Evolutionary conservation across 2,888 invertebrate species (phyloP), one percentile per base, ranked within the genome.

Genomic region (Tuberolachnus salignus): DNA sequence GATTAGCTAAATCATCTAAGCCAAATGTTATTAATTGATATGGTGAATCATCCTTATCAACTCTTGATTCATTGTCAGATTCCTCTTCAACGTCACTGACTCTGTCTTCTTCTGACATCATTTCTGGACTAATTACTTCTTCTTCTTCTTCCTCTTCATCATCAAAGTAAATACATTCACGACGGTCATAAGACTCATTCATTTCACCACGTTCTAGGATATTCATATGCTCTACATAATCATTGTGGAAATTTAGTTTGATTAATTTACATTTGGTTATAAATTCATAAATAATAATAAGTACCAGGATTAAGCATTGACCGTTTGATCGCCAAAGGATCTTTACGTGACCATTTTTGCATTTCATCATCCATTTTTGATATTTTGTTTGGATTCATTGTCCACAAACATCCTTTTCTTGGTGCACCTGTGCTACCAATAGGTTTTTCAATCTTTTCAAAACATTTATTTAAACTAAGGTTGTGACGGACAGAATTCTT

Each of bases 401-500:
- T 96, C 98, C 98, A 98, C 83, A 98, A 88, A 84, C 97, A 98
- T 21, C 94, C 90, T 88, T 88, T 87, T 73, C 84, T 81, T 34
- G 82, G 82, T 11, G 83, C 82, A 26, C 82, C 82, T 42, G 93
- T 86, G 93, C 93, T 82, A 94, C 89, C 86, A 0, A 93, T 92
- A 0, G 97, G 97, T 84, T 97, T 95, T 85, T 98, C 97, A 82
- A 98, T 97, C 86, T 98, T 98, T 85, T 97, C 97, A 86, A 98
- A 98, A 87, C 98, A 98, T 87, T 98, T 98, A 87, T 98, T 98
- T 83, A 98, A 87, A 83, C 97, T 97, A 83, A 98, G 88, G 87
- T 98, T 98, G 86, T 98, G 98, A 83, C 98, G 89, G 1, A 98
- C 98, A 4, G 98, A 98, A 86, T 98, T 98, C 87, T 98, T 98